Percentiles rank a stretch among this genome's conserved stretches.
Evolutionary conservation across 2,888 invertebrate genomes (phyloP).

Genomic region (Athalia rosae): DNA sequence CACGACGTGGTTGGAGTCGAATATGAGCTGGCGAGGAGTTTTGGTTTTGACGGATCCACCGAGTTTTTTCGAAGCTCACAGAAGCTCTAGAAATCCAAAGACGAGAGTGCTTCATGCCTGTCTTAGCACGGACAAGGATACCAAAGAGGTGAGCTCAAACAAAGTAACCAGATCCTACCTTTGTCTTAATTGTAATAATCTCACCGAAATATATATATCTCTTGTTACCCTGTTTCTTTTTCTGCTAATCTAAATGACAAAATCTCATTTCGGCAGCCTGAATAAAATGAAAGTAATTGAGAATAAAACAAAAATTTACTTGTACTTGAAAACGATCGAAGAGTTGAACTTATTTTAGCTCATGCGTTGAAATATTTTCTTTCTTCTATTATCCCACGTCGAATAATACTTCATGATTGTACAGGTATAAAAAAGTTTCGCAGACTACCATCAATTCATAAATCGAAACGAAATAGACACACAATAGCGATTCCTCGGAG

Average conservation of each 20-base stretch:
- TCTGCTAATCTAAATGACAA: too few relatives aligned
- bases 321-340: neutral
- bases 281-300: too few relatives aligned
- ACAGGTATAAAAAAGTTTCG: too few relatives aligned
- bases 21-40: constrained; percentile 84
- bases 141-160: constrained; percentile 79
- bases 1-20: constrained; percentile 83
- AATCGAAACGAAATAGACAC: too few relatives aligned
- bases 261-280: too few relatives aligned
- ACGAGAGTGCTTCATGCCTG: constrained; percentile 85
- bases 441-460: too few relatives aligned
- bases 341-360: neutral
- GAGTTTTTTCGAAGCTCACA: constrained; percentile 81
- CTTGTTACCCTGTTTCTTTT: too few relatives aligned
- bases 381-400: too few relatives aligned
- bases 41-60: constrained; percentile 85
- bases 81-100: constrained; percentile 72
- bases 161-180: neutral
- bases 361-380: neutral
- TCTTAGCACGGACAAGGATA: constrained; percentile 84
- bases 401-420: too few relatives aligned
- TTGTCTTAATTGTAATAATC: neutral
- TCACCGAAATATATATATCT: neutral
- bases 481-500: too few relatives aligned
- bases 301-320: too few relatives aligned